These are phyloP conservation scores for Cyclopterus lumpus DNA, from an alignment of 2,797 vertebrate genomes.

Conservation along the genomic window DNA sequence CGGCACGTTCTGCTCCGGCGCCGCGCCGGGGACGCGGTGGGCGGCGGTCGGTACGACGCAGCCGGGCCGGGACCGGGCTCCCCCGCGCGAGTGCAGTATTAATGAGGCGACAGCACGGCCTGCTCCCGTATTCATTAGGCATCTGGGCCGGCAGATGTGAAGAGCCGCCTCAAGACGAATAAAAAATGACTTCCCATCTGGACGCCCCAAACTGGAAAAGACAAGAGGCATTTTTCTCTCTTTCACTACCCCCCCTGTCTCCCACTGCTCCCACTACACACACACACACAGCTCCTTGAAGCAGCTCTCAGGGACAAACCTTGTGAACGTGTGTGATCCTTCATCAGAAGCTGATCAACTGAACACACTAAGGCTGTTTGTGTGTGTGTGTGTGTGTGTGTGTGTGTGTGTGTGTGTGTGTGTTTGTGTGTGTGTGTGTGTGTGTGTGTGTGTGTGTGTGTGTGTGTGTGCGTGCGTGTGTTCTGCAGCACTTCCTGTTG, in stretches of 20 bases:
- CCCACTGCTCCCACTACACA: background rate
- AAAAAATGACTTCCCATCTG: conserved; percentile 88
- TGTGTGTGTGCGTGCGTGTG: background rate
- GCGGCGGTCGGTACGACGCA: conserved; percentile 62
- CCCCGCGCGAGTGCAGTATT: conserved; percentile 81
- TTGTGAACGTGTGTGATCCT: conserved; percentile 54
- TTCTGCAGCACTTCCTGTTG: background rate
- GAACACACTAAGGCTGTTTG: background rate
- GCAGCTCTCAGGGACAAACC: conserved; percentile 31
- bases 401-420: background rate
- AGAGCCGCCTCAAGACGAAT: conserved; percentile 85
- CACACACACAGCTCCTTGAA: conserved; percentile 28
- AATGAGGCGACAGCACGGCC: conserved; percentile 85
- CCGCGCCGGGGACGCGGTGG: conserved; percentile 64
- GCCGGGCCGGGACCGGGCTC: conserved; percentile 65
- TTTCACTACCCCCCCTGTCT: conserved; percentile 15
- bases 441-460: background rate
- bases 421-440: background rate
- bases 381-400: background rate
- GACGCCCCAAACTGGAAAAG: conserved; percentile 82
- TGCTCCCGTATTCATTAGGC: conserved; percentile 86
- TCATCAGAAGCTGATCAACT: conserved; percentile 51
- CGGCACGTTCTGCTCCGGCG: conserved; percentile 75
- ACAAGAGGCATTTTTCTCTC: conserved; percentile 75
- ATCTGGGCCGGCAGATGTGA: conserved; percentile 88